Percentiles rank a stretch among this genome's conserved stretches.
Conservation (phyloP, 2,797 vertebrate species). For the Brachyrhaphis roseni region DNA sequence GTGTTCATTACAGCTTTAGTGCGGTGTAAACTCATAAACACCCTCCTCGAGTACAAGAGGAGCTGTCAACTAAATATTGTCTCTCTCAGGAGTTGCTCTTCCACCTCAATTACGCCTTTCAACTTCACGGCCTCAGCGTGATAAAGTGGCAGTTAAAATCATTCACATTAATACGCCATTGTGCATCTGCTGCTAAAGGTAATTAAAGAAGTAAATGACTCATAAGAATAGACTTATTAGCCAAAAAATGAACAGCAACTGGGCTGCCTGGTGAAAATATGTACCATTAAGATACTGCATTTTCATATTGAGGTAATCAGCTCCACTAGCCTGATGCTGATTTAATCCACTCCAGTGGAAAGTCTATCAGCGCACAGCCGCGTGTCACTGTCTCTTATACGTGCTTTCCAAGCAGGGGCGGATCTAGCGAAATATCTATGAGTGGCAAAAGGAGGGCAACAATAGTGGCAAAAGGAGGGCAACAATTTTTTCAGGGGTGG, state of each 20-base stretch:
- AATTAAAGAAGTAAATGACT: slow-evolving; percentile 99
- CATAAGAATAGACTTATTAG: slow-evolving; percentile 99
- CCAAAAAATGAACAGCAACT: slow-evolving; percentile 96
- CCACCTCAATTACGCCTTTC: slow-evolving; percentile 99
- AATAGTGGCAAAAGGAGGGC: too few relatives aligned
- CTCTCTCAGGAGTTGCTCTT: slow-evolving; percentile 96
- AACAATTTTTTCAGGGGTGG: too few relatives aligned
- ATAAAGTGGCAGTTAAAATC: slow-evolving; percentile 99
- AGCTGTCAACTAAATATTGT: slow-evolving; percentile 99
- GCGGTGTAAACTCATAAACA: slow-evolving; percentile 99
- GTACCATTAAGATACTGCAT: slow-evolving; percentile 98
- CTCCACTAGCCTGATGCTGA: slow-evolving; percentile 95
- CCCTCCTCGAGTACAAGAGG: slow-evolving; percentile 93
- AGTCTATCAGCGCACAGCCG: slow-evolving; percentile 96
- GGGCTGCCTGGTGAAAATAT: slow-evolving; percentile 97
- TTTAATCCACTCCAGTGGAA: slow-evolving; percentile 98
- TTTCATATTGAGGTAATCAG: slow-evolving; percentile 96
- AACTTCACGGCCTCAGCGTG: slow-evolving; percentile 96
- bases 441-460: too few relatives aligned
- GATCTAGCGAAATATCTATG: too few relatives aligned
- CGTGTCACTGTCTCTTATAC: slow-evolving; percentile 85
- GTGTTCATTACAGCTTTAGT: slow-evolving; percentile 97
- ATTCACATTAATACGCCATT: slow-evolving; percentile 99
- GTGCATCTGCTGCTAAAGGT: slow-evolving; percentile 99
- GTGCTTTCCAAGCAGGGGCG: slow-evolving; percentile 68